phyloP scores from a whole-genome alignment of 2,113 vertebrate genomes.

The Poeciliopsis retropinna region DNA sequence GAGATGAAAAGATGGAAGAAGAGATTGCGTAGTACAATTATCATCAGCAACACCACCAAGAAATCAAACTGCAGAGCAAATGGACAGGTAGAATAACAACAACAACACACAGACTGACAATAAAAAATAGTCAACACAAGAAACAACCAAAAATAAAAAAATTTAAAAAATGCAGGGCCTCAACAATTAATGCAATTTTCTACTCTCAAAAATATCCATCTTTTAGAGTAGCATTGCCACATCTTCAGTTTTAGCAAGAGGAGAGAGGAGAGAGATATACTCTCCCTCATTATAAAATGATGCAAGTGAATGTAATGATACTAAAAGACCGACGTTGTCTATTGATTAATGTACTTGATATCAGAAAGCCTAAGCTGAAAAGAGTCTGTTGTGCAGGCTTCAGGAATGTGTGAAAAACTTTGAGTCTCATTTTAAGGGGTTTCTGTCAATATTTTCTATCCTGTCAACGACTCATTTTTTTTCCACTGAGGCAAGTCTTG shows the following conservation, averaged over 20 bases:
- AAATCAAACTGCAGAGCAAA: conserved; percentile 10
- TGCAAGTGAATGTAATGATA: conserved; percentile 54
- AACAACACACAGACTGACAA: conserved; percentile 19
- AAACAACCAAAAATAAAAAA: not conserved
- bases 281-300: conserved; percentile 59
- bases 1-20: not conserved
- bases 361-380: conserved; percentile 39
- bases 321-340: conserved; percentile 32
- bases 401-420: conserved; percentile 35
- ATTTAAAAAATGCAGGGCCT: not conserved
- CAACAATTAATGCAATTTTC: conserved; percentile 1
- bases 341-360: conserved; percentile 48
- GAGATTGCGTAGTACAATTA: not conserved
- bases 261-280: conserved; percentile 53
- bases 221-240: conserved; percentile 50
- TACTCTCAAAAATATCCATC: not conserved
- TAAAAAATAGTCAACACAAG: not conserved
- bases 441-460: conserved; percentile 76
- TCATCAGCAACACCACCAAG: not conserved
- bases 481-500: conserved; percentile 50
- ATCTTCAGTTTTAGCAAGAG: conserved; percentile 48
- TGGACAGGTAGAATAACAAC: conserved; percentile 49
- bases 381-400: conserved; percentile 26
- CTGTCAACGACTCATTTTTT: conserved; percentile 57
- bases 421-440: conserved; percentile 52